Evolutionary conservation across 2,888 invertebrate genomes (phyloP), one percentile per base, ranked within the genome.

Genomic region (Lepas anatifera): DNA sequence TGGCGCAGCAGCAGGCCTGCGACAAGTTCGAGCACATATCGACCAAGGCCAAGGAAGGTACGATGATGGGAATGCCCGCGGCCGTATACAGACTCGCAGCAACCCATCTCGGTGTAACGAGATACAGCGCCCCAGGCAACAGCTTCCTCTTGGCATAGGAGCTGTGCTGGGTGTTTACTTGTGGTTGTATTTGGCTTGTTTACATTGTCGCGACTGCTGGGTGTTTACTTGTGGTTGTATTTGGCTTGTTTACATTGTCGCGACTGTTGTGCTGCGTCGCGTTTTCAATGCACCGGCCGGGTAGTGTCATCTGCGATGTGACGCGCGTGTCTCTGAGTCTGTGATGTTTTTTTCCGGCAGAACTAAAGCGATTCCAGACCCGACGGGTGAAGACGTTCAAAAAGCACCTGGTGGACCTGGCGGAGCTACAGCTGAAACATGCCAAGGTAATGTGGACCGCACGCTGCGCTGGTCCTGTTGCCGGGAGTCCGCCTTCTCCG

Each of bases 21-120:
- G 92, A 94, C 71, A 93, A 92, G 78, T 99, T 98, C 81, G 97
- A 99, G 81, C 89, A 92, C 73, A 93, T 99, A 82, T 96, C 97
- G 0, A 92, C 92, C 74, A 90, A 94, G 75, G 97, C 96, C 66
- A 89, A 95, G 78, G 95, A 95, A 81, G 86, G 86, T 86, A 77
- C 74, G 75, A n/a, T 71, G 46, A 16, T 16, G 32, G 25, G 68
- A 16, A 10, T 10, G 27, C 13, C 10, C n/a, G n/a, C n/a, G n/a
- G 50, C 11, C 6, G 0, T 50, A 22, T 27, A n/a, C 27, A 13
- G 50, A 27, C 8, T n/a, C 13, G 13, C 50, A 50, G 0, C 50
- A 50, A n/a, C 7, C 27, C 27, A 13, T 4, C 25, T 27, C 11
- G 25, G 11, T 22, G 50, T 52, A n/a, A 10, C n/a, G n/a, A n/a